These are phyloP conservation scores for Polyergus mexicanus DNA, from an alignment of 1,140 invertebrate genomes.

Conservation along the genomic window DNA sequence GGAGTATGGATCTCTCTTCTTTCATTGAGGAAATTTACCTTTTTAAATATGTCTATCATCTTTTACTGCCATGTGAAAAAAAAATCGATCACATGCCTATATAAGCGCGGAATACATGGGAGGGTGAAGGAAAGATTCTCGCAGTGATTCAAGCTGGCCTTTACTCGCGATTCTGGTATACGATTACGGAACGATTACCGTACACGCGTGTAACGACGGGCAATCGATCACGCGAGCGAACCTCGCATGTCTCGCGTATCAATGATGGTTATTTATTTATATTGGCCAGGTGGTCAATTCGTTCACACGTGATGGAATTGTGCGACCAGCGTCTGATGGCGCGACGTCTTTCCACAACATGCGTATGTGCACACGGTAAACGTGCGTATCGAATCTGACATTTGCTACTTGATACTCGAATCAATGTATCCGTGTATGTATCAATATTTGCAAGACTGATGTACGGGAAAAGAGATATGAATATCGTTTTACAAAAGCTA, in stretches of 20 bases:
- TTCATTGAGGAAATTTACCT: background rate
- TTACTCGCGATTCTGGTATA: slow-evolving; percentile 68
- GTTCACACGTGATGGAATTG: slow-evolving; percentile 83
- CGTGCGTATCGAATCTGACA: slow-evolving; percentile 41
- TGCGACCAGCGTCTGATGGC: slow-evolving; percentile 52
- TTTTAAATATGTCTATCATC: slow-evolving; percentile 1
- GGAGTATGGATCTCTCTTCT: background rate
- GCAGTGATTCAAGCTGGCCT: slow-evolving; percentile 37
- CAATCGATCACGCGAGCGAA: slow-evolving; percentile 82
- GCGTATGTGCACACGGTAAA: background rate
- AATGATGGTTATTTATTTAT: slow-evolving; percentile 83
- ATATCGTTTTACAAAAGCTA: slow-evolving; percentile 14
- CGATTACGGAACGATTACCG: slow-evolving; percentile 75
- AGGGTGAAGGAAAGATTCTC: slow-evolving; percentile 9
- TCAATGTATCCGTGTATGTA: slow-evolving; percentile 27
- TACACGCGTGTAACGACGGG: slow-evolving; percentile 62
- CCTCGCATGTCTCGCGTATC: slow-evolving; percentile 78
- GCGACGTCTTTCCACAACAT: background rate
- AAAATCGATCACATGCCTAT: background rate
- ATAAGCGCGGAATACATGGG: background rate
- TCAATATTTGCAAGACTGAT: slow-evolving; percentile 53
- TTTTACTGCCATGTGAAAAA: background rate
- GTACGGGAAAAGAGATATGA: slow-evolving; percentile 20
- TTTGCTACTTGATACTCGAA: slow-evolving; percentile 32
- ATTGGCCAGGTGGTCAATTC: slow-evolving; percentile 83